These are phyloP conservation scores for Chionomys nivalis DNA, from an alignment of 2,113 vertebrate genomes.

Conservation along the genomic window DNA sequence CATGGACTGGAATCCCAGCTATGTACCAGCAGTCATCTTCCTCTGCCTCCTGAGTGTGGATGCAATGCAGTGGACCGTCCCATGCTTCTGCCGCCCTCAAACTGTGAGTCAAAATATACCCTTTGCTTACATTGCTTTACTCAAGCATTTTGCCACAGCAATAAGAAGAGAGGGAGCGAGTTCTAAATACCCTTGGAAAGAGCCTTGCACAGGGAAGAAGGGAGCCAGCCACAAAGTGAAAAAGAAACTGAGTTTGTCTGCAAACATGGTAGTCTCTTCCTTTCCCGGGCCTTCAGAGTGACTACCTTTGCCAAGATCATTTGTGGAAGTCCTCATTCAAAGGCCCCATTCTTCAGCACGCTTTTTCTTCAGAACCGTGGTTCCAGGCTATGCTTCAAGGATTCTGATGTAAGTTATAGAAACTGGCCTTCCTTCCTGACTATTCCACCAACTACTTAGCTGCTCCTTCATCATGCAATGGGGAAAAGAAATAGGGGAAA, in stretches of 20 bases:
- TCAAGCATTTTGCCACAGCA: neutral
- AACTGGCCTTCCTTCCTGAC: neutral
- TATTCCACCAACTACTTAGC: neutral
- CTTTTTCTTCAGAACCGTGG: neutral
- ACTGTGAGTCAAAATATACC: neutral
- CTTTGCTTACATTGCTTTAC: neutral
- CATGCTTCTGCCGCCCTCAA: neutral
- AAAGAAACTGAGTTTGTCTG: too few species aligned
- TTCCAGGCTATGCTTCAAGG: neutral
- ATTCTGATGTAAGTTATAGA: neutral
- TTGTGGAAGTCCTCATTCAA: too few species aligned
- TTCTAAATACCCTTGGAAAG: neutral
- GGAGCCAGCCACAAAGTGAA: neutral
- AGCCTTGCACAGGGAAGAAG: neutral
- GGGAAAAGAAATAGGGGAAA: conserved; percentile 2
- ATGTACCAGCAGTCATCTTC: neutral
- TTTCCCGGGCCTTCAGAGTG: neutral
- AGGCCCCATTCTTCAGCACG: neutral
- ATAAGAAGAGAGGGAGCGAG: neutral
- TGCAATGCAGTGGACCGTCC: neutral
- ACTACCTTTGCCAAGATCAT: neutral
- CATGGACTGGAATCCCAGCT: too few species aligned
- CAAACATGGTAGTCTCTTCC: neutral
- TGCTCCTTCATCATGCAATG: neutral
- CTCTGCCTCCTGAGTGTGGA: neutral